Conservation (phyloP, 2,797 vertebrate genomes). For the Tragopan temminckii region DNA sequence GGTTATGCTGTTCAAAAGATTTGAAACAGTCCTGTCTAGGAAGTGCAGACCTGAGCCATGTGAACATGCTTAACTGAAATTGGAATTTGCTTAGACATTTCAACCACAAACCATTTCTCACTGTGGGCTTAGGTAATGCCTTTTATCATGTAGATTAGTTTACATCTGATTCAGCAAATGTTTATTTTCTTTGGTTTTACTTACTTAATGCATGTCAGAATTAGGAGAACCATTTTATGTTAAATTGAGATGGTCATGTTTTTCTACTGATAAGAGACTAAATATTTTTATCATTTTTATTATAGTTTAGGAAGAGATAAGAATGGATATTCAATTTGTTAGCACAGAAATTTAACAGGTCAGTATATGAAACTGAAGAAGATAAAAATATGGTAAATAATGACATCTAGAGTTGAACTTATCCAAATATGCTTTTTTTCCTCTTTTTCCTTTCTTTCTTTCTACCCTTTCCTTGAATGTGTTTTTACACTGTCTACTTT, state of each 20-base stretch:
- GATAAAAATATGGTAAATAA: background rate
- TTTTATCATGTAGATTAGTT: background rate
- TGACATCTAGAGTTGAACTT: background rate
- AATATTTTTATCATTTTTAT: background rate
- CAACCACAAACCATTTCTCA: background rate
- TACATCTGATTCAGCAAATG: background rate
- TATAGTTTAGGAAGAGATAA: background rate
- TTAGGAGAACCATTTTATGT: background rate
- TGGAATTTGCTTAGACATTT: background rate
- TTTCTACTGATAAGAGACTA: background rate
- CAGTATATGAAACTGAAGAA: background rate
- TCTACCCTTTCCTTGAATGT: background rate
- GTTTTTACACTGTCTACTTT: background rate
- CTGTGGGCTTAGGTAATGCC: background rate
- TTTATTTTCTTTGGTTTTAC: background rate
- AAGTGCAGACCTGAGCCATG: background rate
- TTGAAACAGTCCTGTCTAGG: background rate
- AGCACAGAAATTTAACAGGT: background rate
- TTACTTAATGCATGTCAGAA: background rate
- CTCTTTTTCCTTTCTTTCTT: background rate
- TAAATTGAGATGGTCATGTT: background rate
- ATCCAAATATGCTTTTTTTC: background rate
- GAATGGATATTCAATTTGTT: background rate
- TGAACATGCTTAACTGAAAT: fast-evolving
- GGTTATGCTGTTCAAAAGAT: background rate